Evolutionary conservation across 2,888 invertebrate species (phyloP).

Genomic region (Nematopogon swammerdamellus): DNA sequence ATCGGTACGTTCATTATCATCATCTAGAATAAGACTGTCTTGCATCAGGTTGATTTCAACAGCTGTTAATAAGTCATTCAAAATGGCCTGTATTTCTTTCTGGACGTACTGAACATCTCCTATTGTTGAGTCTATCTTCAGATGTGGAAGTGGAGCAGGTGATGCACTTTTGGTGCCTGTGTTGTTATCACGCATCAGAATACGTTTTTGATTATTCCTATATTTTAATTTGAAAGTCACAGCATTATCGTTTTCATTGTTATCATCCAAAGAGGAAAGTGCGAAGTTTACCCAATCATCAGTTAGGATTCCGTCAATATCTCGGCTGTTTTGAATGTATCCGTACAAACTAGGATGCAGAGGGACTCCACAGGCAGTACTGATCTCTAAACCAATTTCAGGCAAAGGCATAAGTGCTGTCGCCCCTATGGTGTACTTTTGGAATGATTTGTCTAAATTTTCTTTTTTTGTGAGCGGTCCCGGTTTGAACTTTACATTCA

Average conservation of each 20-base stretch:
- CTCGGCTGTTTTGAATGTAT: constrained; percentile 33
- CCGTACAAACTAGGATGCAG: constrained; percentile 37
- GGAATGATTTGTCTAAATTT: constrained; percentile 35
- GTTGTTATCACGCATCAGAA: constrained; percentile 43
- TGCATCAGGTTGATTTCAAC: constrained; percentile 59
- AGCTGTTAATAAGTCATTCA: constrained; percentile 55
- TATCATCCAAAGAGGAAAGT: constrained; percentile 40
- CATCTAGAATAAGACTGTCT: constrained; percentile 34
- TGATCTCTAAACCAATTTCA: constrained; percentile 42
- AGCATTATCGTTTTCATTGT: constrained; percentile 20
- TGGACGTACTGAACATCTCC: no score
- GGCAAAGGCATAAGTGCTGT: constrained; percentile 46
- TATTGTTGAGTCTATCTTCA: no score
- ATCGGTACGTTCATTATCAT: constrained; percentile 28
- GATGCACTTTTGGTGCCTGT: no score
- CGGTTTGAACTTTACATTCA: constrained; percentile 47
- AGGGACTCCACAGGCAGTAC: constrained; percentile 39
- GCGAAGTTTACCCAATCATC: constrained; percentile 55
- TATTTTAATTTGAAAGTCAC: constrained; percentile 59
- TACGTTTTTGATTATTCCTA: constrained; percentile 50
- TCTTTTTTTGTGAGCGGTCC: constrained; percentile 54
- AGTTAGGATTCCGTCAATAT: constrained; percentile 35
- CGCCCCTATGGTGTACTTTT: constrained; percentile 38
- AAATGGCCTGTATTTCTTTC: no score
- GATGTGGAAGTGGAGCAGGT: no score